Evolutionary conservation across 2,797 vertebrate genomes (phyloP), one percentile per base, ranked within the genome.

Genomic region (Remorina albescens): DNA sequence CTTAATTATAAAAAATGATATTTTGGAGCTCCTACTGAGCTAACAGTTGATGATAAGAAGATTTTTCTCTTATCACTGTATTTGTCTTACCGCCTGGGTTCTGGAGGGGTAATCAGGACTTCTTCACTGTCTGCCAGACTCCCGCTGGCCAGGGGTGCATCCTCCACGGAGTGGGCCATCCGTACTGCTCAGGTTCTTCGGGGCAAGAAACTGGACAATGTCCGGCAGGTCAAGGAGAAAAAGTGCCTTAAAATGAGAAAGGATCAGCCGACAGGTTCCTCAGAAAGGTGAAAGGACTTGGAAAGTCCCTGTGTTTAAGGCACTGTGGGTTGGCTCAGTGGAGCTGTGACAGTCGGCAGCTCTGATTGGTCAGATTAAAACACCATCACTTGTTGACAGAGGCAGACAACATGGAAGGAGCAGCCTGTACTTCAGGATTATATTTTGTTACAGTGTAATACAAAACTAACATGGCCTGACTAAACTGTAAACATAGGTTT

Each of bases 321-420:
- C 2, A 3, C 25, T 30, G 77, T 41, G 73, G 78, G 74, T 30
- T 0, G 80, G 62, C 28, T 63, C 67, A 50, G 37, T 6, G 19
- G 2, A 10, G 42, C 42, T 8, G 63, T 4, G 19, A 30, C 54
- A 34, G 13, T 3, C 0, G 1, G 37, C 6, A 58, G 39, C 54
- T 86, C 61, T 85, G 76, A 92, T 91, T 92, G 91, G 93, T 78
- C 72, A 23, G 2, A 49, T 26, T 34, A 2, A 0, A 1, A 2
- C 30, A 63, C 1, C 88, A 78, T 93, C 91, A 93, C 81, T 70
- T 89, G 92, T 93, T 93, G 79, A n/a, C 28, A 88, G 76, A 84
- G 89, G 89, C 87, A 91, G 89, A 91, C 34, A 37, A 23, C 47
- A 13, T 0, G 56, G 67, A 46, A 47, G 0, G 11, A 67, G 8